Evolutionary conservation across 1,140 invertebrate genomes (phyloP).

Genomic region (Trichonephila inaurata): DNA sequence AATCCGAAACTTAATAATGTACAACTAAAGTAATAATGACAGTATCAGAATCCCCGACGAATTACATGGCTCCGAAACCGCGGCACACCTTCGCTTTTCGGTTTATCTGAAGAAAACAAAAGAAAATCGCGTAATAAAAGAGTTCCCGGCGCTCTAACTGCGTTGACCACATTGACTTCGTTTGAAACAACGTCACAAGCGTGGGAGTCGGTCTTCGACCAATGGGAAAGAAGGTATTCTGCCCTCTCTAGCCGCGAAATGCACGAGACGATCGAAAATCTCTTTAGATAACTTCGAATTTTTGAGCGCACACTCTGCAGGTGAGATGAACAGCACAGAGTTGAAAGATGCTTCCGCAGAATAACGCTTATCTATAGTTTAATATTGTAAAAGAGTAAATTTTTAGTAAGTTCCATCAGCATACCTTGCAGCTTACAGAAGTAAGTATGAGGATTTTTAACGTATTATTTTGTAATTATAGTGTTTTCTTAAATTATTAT

Average conservation of each 20-base stretch:
- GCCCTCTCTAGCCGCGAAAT: slow-evolving; percentile 31
- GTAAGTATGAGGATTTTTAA: neutral
- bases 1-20: neutral
- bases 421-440: neutral
- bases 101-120: neutral
- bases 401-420: neutral
- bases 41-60: neutral
- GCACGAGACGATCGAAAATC: slow-evolving; percentile 43
- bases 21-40: slow-evolving; percentile 1
- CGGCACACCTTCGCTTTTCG: neutral
- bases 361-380: neutral
- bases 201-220: slow-evolving; percentile 56
- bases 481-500: too few species aligned
- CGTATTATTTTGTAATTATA: too few species aligned
- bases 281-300: slow-evolving; percentile 60
- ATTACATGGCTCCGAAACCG: neutral
- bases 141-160: slow-evolving; percentile 30
- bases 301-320: slow-evolving; percentile 17
- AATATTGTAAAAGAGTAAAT: neutral
- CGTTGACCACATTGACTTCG: slow-evolving; percentile 65
- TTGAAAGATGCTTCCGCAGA: neutral
- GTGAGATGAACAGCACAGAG: slow-evolving; percentile 9
- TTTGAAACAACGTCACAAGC: slow-evolving; percentile 66
- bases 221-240: slow-evolving; percentile 50
- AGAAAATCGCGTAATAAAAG: slow-evolving; percentile 60